Conservation (phyloP, 2,113 vertebrate genomes). For the Australoheros scitulus region DNA sequence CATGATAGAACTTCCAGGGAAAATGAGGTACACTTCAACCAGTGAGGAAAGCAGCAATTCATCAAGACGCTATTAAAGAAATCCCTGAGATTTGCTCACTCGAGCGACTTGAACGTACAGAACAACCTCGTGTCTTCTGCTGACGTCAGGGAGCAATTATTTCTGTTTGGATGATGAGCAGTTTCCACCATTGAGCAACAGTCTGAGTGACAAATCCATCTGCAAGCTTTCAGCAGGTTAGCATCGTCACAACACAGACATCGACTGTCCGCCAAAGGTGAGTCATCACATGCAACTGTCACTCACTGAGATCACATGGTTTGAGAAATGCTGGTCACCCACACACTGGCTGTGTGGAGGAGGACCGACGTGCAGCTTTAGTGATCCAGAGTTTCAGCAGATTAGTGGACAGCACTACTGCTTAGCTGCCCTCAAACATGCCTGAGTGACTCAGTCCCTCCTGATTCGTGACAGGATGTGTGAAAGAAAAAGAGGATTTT, state of each 20-base stretch:
- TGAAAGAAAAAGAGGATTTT: background rate
- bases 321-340: conserved; percentile 28
- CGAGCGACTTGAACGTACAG: background rate
- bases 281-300: conserved; percentile 45
- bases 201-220: conserved; percentile 3
- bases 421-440: conserved; percentile 34
- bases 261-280: conserved; percentile 27
- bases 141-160: background rate
- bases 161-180: background rate
- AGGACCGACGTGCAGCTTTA: background rate
- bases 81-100: background rate
- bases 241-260: background rate
- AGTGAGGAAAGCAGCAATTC: background rate
- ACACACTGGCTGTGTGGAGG: conserved; percentile 35
- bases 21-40: background rate
- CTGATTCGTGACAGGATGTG: conserved; percentile 32
- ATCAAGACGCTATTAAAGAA: background rate
- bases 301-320: conserved; percentile 16
- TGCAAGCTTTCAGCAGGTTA: conserved; percentile 1
- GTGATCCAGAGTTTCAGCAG: conserved; percentile 51
- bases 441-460: conserved; percentile 64
- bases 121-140: background rate
- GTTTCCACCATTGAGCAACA: conserved; percentile 20
- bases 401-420: conserved; percentile 44
- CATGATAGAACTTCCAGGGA: background rate